Conservation (phyloP, 2,888 invertebrate species). For the Temnothorax ravouxi region DNA sequence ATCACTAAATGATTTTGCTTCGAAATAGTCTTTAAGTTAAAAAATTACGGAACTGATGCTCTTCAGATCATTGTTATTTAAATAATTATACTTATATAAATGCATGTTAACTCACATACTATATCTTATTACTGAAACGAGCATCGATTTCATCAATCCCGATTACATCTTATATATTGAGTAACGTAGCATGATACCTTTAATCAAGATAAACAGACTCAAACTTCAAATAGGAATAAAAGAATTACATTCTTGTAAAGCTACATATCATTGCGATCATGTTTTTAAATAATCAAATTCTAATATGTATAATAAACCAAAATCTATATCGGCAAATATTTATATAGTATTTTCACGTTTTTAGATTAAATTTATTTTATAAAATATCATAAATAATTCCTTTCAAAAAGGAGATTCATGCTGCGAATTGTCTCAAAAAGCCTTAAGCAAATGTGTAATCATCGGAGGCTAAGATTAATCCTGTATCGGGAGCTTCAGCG, state of each 20-base stretch:
- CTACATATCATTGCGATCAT: not conserved
- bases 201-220: not conserved
- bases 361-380: no score
- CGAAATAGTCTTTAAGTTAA: not conserved
- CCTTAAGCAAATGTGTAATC: not conserved
- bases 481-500: conserved; percentile 66
- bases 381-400: not conserved
- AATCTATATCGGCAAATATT: no score
- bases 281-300: no score
- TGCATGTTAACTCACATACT: not conserved
- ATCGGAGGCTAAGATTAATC: conserved; percentile 61
- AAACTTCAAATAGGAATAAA: not conserved
- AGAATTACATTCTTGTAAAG: not conserved
- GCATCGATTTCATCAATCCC: not conserved
- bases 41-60: not conserved
- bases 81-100: not conserved
- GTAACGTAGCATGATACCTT: not conserved
- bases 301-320: no score
- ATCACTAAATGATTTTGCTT: conserved; percentile 17
- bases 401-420: not conserved
- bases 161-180: conserved; percentile 3
- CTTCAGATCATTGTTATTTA: conserved; percentile 4
- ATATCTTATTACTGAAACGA: not conserved
- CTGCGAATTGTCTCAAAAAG: not conserved
- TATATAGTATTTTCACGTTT: no score